Evolutionary conservation across 2,113 vertebrate genomes (phyloP).

Genomic region (Okapia johnstoni): DNA sequence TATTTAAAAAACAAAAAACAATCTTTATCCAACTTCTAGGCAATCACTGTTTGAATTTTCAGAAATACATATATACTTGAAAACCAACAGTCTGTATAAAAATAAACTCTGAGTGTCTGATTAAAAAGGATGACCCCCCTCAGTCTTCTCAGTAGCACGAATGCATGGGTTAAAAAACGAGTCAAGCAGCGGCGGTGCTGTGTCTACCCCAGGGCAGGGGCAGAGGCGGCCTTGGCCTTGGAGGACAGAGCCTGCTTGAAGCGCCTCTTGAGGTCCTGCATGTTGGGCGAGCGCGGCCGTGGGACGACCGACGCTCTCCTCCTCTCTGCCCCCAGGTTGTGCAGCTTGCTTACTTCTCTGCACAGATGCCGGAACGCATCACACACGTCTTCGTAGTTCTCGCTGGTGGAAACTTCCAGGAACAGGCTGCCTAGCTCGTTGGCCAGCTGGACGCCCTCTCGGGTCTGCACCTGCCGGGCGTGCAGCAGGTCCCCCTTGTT

Average conservation of each 20-base stretch:
- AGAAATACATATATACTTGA: constrained; percentile 63
- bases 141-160: constrained; percentile 60
- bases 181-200: not conserved
- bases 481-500: constrained; percentile 87
- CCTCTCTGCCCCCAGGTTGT: constrained; percentile 71
- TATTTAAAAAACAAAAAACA: constrained; percentile 17
- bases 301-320: constrained; percentile 80
- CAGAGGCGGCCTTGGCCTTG: constrained; percentile 78
- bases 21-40: not conserved
- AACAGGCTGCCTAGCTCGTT: constrained; percentile 84
- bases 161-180: not conserved
- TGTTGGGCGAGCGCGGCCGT: constrained; percentile 86
- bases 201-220: not conserved
- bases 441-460: constrained; percentile 82
- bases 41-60: constrained; percentile 41
- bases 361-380: constrained; percentile 86
- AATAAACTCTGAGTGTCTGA: constrained; percentile 79
- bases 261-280: constrained; percentile 88
- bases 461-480: constrained; percentile 79
- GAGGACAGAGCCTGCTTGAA: constrained; percentile 87
- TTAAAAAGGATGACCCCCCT: constrained; percentile 71
- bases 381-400: constrained; percentile 83
- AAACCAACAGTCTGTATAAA: constrained; percentile 79
- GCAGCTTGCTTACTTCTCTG: constrained; percentile 84
- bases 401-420: constrained; percentile 86